These are phyloP conservation scores for Uria aalge DNA, from an alignment of 2,113 vertebrate genomes.

Conservation along the genomic window DNA sequence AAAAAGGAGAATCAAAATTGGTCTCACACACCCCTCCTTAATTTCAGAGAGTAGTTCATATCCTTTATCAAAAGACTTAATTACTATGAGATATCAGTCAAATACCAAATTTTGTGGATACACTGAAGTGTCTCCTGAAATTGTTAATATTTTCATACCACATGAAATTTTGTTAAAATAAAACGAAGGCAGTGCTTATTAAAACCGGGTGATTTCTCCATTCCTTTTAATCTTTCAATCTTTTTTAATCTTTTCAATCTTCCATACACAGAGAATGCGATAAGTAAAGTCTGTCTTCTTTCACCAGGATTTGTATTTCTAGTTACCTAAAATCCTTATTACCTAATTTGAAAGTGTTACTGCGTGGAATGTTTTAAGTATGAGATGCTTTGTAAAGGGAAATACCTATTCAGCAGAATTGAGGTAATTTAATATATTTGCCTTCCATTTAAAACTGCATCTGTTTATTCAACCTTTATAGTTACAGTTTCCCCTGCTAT, in stretches of 20 bases:
- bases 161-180: slow-evolving; percentile 26
- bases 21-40: neutral
- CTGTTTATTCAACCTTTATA: neutral
- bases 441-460: neutral
- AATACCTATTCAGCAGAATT: neutral
- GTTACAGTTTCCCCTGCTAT: neutral
- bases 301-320: slow-evolving; percentile 55
- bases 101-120: neutral
- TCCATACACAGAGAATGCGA: neutral
- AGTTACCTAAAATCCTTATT: slow-evolving; percentile 56
- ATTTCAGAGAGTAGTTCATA: neutral
- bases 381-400: slow-evolving; percentile 18
- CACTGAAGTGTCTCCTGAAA: slow-evolving; percentile 30
- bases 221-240: slow-evolving; percentile 64
- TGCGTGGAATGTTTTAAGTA: slow-evolving; percentile 3
- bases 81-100: neutral
- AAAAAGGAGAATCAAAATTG: neutral
- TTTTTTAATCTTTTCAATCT: slow-evolving; percentile 65
- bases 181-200: slow-evolving; percentile 49
- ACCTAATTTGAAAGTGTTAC: slow-evolving; percentile 50
- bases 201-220: slow-evolving; percentile 43
- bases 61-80: neutral
- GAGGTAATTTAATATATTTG: neutral
- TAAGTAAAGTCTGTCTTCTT: slow-evolving; percentile 50
- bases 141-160: slow-evolving; percentile 10